phyloP scores from a whole-genome alignment of 2,888 invertebrate species.

The Pardosa pseudoannulata region DNA sequence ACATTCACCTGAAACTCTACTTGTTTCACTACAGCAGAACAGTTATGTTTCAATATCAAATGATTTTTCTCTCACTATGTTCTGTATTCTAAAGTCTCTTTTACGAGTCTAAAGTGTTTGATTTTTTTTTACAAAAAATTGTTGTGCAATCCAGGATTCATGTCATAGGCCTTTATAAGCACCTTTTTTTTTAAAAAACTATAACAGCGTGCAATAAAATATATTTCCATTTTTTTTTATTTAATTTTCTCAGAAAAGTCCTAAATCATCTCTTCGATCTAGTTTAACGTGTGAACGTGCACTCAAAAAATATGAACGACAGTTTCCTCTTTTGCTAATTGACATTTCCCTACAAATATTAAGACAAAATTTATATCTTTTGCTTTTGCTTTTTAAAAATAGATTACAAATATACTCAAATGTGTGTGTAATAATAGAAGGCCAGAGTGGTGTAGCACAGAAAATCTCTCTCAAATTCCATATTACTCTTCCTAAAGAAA shows the following conservation, averaged over 20 bases:
- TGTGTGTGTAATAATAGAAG: not conserved
- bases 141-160: not conserved
- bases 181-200: not conserved
- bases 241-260: not conserved
- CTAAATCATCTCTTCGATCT: not conserved
- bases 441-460: conserved; percentile 13
- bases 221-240: not conserved
- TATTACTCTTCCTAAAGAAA: not conserved
- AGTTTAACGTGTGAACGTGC: not conserved
- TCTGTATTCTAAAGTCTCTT: not conserved
- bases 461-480: not conserved
- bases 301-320: not conserved
- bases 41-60: conserved; percentile 12
- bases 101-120: not conserved
- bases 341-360: not conserved
- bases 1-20: not conserved
- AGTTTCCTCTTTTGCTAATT: not conserved
- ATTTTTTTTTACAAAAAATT: not conserved
- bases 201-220: conserved; percentile 5
- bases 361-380: not conserved
- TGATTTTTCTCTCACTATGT: not conserved
- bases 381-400: not conserved
- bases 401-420: not conserved
- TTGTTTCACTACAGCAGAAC: not conserved
- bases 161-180: not conserved